Percentiles rank a stretch among this genome's conserved stretches.
Conservation (phyloP, 2,797 vertebrate species). For the Bufotes viridis region DNA sequence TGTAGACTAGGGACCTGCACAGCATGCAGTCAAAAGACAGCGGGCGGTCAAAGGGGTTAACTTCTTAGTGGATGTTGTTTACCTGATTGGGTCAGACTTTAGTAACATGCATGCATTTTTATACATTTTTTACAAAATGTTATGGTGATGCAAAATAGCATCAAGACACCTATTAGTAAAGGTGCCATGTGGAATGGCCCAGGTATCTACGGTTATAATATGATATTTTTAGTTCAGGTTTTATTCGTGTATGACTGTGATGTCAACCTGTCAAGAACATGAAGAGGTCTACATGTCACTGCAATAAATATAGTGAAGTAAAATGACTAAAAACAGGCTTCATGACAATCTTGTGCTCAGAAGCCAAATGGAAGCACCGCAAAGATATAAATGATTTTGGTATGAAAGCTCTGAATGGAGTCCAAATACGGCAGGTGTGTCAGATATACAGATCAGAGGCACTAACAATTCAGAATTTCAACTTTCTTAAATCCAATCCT, state of each 20-base stretch:
- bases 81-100: too few relatives aligned
- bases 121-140: too few relatives aligned
- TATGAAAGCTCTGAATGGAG: neutral
- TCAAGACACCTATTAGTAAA: too few relatives aligned
- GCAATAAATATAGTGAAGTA: neutral
- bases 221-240: neutral
- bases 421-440: neutral
- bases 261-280: neutral
- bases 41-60: too few relatives aligned
- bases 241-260: neutral
- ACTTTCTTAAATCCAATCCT: neutral
- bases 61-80: too few relatives aligned
- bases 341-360: neutral
- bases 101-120: too few relatives aligned
- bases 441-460: neutral
- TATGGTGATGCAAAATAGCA: too few relatives aligned
- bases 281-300: neutral
- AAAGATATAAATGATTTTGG: neutral
- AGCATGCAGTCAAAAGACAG: too few relatives aligned
- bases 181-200: too few relatives aligned
- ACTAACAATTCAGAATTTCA: neutral
- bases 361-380: neutral
- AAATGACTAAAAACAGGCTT: neutral
- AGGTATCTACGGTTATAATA: neutral
- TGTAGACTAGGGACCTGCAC: too few relatives aligned